Evolutionary conservation across 2,797 vertebrate genomes (phyloP).

Genomic region (Phrynocephalus vlangalii): DNA sequence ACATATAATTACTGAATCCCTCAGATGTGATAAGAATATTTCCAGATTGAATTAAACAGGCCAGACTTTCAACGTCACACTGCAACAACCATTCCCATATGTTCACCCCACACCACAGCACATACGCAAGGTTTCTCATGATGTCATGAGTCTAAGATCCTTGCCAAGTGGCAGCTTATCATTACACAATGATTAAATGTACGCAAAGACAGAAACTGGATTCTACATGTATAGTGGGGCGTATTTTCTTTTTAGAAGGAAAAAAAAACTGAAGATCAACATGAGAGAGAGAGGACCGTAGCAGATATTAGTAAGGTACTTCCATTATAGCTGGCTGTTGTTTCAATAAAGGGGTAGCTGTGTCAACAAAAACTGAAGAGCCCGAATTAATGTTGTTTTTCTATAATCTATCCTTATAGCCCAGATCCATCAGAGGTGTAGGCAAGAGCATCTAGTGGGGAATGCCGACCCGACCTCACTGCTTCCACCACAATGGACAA

Average conservation of each 20-base stretch:
- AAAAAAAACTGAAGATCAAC: not conserved
- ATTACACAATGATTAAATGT: not conserved
- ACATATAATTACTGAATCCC: not conserved
- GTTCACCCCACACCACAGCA: too few relatives aligned
- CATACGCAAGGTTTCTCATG: not conserved
- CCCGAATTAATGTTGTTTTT: slow-evolving; percentile 1
- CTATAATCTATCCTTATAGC: not conserved
- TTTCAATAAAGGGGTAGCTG: slow-evolving; percentile 5
- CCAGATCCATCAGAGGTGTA: slow-evolving; percentile 1
- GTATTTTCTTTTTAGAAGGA: not conserved
- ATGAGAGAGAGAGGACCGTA: not conserved
- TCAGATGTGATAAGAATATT: not conserved
- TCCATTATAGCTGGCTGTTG: not conserved
- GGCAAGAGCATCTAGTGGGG: not conserved
- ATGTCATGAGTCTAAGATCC: not conserved
- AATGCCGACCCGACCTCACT: too few relatives aligned
- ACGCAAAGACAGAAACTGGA: not conserved
- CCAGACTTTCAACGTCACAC: not conserved
- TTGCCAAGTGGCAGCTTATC: not conserved
- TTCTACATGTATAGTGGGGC: not conserved
- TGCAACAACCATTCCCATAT: not conserved
- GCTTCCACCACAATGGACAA: too few relatives aligned
- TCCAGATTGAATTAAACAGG: not conserved
- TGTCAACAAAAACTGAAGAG: not conserved
- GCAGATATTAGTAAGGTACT: not conserved